These are phyloP conservation scores for Liodrosophila aerea DNA, from an alignment of 2,888 invertebrate species.

Conservation along the genomic window DNA sequence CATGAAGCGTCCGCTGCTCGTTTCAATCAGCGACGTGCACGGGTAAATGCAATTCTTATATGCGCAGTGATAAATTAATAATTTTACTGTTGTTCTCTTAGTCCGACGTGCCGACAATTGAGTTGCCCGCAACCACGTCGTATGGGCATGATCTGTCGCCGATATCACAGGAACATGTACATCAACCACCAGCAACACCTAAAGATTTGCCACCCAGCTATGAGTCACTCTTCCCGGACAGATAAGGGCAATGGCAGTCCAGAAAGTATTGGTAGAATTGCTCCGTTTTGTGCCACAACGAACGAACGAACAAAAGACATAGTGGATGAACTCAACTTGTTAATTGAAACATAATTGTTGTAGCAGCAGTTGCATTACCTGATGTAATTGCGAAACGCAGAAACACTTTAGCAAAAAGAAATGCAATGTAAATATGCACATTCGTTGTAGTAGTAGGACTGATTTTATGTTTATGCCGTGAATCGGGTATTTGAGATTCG, in stretches of 20 bases:
- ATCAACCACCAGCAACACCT: slow-evolving; percentile 73
- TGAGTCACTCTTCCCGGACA: slow-evolving; percentile 81
- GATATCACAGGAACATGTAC: slow-evolving; percentile 49
- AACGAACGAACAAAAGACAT: slow-evolving; percentile 24
- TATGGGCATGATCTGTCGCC: slow-evolving; percentile 53
- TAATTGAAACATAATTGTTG: slow-evolving; percentile 51
- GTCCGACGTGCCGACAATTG: slow-evolving; percentile 77
- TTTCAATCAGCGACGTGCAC: slow-evolving; percentile 63
- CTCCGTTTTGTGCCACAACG: slow-evolving; percentile 64
- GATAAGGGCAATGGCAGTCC: slow-evolving; percentile 65
- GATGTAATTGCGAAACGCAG: slow-evolving; percentile 6
- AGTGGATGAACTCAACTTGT: too few relatives aligned
- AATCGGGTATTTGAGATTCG: too few relatives aligned
- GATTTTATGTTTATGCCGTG: slow-evolving; percentile 35
- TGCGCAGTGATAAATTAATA: neutral
- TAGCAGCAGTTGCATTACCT: slow-evolving; percentile 14
- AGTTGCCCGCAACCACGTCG: slow-evolving; percentile 67
- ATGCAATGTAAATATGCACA: slow-evolving; percentile 51
- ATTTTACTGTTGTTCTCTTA: slow-evolving; percentile 13
- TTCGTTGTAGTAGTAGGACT: slow-evolving; percentile 35
- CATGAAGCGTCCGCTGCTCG: slow-evolving; percentile 79
- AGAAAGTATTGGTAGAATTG: slow-evolving; percentile 6
- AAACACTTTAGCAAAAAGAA: slow-evolving; percentile 12
- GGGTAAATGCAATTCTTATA: slow-evolving; percentile 35
- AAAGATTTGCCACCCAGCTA: slow-evolving; percentile 82